These are phyloP conservation scores for Dynastes hyllus DNA, from an alignment of 2,888 invertebrate genomes.

Conservation along the genomic window DNA sequence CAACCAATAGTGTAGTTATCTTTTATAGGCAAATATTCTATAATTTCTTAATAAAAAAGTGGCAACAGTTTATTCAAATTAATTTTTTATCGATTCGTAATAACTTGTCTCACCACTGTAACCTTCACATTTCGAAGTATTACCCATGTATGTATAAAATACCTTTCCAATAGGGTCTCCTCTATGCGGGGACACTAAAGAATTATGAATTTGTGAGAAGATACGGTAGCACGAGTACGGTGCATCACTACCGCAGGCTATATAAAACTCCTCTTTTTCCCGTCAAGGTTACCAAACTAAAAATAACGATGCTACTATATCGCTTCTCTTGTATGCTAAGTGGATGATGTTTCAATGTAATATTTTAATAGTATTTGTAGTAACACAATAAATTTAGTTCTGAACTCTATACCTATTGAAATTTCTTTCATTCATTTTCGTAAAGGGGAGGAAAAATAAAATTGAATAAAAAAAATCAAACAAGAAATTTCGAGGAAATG, in stretches of 20 bases:
- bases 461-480: too few species aligned
- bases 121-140: conserved; percentile 43
- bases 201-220: conserved; percentile 22
- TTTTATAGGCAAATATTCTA: neutral
- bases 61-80: conserved; percentile 20
- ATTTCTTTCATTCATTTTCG: too few species aligned
- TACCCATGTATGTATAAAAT: neutral
- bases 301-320: conserved; percentile 38
- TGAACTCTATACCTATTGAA: too few species aligned
- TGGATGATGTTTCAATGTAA: too few species aligned
- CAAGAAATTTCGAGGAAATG: too few species aligned
- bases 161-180: conserved; percentile 22
- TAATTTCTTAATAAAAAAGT: neutral
- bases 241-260: conserved; percentile 14
- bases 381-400: too few species aligned
- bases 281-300: conserved; percentile 46
- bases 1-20: neutral
- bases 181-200: conserved; percentile 5
- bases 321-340: too few species aligned
- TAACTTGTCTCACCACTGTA: conserved; percentile 19
- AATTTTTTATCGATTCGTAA: conserved; percentile 20
- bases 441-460: too few species aligned
- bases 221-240: conserved; percentile 29
- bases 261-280: conserved; percentile 29
- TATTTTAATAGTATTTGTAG: too few species aligned